Conservation (phyloP, 1,140 invertebrate species). For the Drosophila erecta region DNA sequence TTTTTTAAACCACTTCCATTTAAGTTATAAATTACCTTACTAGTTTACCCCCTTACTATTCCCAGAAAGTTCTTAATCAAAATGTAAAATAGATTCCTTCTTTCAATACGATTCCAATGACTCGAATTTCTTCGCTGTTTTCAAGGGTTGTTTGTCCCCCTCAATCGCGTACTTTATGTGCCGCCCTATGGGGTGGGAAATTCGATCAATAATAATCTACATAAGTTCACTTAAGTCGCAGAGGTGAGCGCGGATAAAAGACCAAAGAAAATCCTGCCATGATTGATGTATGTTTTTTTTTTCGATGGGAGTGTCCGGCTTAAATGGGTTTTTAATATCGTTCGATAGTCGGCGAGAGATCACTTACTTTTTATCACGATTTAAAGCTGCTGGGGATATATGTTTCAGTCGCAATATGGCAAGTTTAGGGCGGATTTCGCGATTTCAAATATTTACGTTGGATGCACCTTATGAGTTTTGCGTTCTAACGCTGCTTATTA, state of each 20-base stretch:
- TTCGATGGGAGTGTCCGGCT: constrained; percentile 8
- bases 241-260: constrained; percentile 20
- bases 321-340: constrained; percentile 47
- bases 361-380: constrained; percentile 73
- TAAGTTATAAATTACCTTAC: too few relatives aligned
- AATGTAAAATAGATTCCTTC: constrained; percentile 7
- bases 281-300: constrained; percentile 58
- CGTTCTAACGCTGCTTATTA: constrained; percentile 37
- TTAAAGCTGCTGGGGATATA: constrained; percentile 54
- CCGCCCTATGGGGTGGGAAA: constrained; percentile 28
- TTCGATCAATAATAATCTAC: constrained; percentile 77
- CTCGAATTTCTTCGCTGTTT: constrained; percentile 31
- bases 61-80: constrained; percentile 12
- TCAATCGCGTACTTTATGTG: constrained; percentile 4
- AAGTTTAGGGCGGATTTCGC: constrained; percentile 47
- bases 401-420: constrained; percentile 24
- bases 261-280: constrained; percentile 27
- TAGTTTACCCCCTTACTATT: neutral
- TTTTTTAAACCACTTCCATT: neutral
- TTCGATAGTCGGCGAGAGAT: constrained; percentile 37
- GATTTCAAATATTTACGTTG: constrained; percentile 17
- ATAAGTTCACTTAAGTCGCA: constrained; percentile 62
- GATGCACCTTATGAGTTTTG: constrained; percentile 28
- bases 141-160: constrained; percentile 29
- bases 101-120: constrained; percentile 22